A percentile compares a stretch with the other conserved stretches of the same genome.
Evolutionary conservation across 2,797 vertebrate genomes (phyloP).

Genomic region (Australoheros facetus): DNA sequence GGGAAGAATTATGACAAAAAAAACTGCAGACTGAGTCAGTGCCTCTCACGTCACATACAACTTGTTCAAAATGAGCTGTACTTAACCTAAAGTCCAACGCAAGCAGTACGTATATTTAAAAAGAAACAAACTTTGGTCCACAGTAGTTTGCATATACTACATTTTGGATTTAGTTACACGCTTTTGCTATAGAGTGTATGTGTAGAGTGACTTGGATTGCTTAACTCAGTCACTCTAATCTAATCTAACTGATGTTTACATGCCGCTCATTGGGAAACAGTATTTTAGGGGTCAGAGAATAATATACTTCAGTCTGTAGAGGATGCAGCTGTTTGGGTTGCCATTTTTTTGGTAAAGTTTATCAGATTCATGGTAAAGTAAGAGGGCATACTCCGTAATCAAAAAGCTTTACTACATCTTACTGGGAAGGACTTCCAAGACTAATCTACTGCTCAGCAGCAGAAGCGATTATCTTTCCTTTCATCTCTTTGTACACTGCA

Average conservation of each 20-base stretch:
- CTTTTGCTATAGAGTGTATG: background rate
- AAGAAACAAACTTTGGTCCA: background rate
- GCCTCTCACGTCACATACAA: constrained; percentile 8
- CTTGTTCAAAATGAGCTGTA: background rate
- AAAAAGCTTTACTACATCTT: background rate
- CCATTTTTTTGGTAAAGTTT: background rate
- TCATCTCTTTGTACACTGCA: background rate
- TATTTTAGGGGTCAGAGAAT: background rate
- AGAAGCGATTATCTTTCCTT: constrained; percentile 1
- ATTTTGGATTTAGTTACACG: background rate
- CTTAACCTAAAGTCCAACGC: background rate
- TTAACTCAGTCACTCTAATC: background rate
- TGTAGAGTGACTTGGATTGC: background rate
- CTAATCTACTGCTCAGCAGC: background rate
- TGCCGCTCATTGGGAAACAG: background rate
- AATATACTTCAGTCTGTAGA: background rate
- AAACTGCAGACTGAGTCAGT: constrained; percentile 15
- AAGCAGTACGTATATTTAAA: background rate
- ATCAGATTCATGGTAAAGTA: background rate
- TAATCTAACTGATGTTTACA: background rate
- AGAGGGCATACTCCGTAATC: background rate
- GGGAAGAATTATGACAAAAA: constrained; percentile 10
- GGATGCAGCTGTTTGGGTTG: background rate
- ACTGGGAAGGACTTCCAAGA: background rate
- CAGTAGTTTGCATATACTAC: background rate